Percentiles rank a stretch among this genome's conserved stretches.
phyloP scores from a whole-genome alignment of 2,888 invertebrate genomes.

The Sesia apiformis region DNA sequence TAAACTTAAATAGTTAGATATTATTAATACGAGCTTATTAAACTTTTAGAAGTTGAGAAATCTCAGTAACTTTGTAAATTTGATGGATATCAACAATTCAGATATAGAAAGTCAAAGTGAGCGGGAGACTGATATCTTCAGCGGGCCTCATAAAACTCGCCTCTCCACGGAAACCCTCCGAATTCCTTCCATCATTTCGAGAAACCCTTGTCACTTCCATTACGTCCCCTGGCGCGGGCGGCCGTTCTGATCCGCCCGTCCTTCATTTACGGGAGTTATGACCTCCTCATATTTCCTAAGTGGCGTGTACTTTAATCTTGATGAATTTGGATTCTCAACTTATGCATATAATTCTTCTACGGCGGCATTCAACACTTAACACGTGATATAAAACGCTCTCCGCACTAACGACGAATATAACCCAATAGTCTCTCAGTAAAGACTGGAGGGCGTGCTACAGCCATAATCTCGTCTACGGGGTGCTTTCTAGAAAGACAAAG shows the following conservation, averaged over 20 bases:
- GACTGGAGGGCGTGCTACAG: slow-evolving; percentile 12
- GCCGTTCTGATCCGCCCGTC: slow-evolving; percentile 49
- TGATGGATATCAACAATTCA: slow-evolving; percentile 19
- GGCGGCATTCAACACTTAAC: neutral
- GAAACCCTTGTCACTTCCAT: slow-evolving; percentile 70
- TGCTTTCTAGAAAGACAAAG: slow-evolving; percentile 24
- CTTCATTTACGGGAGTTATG: slow-evolving; percentile 63
- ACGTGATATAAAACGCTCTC: neutral
- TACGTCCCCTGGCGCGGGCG: slow-evolving; percentile 51
- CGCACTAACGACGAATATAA: neutral
- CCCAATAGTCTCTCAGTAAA: neutral
- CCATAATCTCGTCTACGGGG: slow-evolving; percentile 17
- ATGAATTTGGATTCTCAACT: slow-evolving; percentile 16
- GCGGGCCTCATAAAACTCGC: slow-evolving; percentile 50
- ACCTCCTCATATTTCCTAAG: slow-evolving; percentile 60
- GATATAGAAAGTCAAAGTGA: slow-evolving; percentile 27
- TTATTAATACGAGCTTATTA: too few species aligned
- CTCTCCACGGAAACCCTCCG: slow-evolving; percentile 42
- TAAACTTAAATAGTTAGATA: too few species aligned
- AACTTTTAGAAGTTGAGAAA: neutral
- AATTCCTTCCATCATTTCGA: slow-evolving; percentile 64
- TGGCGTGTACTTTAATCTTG: slow-evolving; percentile 42
- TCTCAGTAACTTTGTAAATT: neutral
- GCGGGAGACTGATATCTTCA: slow-evolving; percentile 46
- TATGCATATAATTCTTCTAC: neutral